Evolutionary conservation across 23 tunicate species (phyloP).

Genomic region (Styela plicata): DNA sequence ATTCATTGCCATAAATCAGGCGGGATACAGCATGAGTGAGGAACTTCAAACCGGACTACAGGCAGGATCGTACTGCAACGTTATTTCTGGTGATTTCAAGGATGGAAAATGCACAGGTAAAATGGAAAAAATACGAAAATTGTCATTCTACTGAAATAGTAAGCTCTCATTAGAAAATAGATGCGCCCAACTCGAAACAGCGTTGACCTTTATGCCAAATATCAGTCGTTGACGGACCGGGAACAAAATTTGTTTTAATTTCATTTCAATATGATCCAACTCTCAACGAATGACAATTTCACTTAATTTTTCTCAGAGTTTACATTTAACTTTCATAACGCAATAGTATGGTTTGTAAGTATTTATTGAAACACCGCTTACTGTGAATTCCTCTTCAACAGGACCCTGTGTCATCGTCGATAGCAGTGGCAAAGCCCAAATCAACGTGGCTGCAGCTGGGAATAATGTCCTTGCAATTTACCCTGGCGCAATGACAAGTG

Average conservation of each 20-base stretch:
- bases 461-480: not conserved
- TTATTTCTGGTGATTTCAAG: constrained; percentile 39
- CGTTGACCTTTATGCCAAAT: too few relatives aligned
- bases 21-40: constrained; percentile 34
- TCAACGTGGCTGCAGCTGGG: not conserved
- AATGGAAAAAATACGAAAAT: too few relatives aligned
- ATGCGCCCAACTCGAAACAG: too few relatives aligned
- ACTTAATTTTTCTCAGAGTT: too few relatives aligned
- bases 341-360: too few relatives aligned
- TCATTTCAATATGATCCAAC: not conserved
- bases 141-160: too few relatives aligned
- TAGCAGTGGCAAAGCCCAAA: not conserved
- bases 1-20: constrained; percentile 65
- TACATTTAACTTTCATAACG: too few relatives aligned
- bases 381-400: constrained; percentile 1
- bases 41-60: constrained; percentile 66
- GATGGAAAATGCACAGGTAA: constrained; percentile 27
- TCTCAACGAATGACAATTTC: not conserved
- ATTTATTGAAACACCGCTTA: too few relatives aligned
- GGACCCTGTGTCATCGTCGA: constrained; percentile 5
- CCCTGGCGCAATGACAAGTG: constrained; percentile 8
- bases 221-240: too few relatives aligned
- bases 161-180: too few relatives aligned
- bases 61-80: constrained; percentile 70
- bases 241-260: too few relatives aligned